A percentile compares a stretch with the other conserved stretches of the same genome.
Conservation (phyloP, 2,113 vertebrate species). For the Physeter macrocephalus region DNA sequence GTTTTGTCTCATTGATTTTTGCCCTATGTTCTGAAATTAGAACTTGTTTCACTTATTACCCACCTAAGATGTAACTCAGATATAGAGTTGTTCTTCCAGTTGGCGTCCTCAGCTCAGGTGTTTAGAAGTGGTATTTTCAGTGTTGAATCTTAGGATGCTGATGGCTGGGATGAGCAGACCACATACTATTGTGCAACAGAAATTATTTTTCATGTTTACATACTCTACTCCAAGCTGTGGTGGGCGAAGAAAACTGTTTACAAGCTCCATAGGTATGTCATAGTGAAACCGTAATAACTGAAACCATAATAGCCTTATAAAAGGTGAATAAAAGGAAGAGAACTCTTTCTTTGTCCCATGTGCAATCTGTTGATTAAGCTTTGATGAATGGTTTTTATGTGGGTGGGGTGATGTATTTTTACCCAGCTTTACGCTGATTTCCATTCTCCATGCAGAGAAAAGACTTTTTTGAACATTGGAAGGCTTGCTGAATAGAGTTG, state of each 20-base stretch:
- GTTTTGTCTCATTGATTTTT: background rate
- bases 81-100: background rate
- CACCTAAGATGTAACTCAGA: background rate
- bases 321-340: background rate
- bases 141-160: background rate
- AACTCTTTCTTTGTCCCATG: background rate
- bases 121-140: background rate
- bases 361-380: slow-evolving; percentile 24
- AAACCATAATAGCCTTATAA: background rate
- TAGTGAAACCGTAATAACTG: background rate
- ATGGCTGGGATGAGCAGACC: background rate
- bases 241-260: slow-evolving; percentile 7
- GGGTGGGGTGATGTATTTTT: background rate
- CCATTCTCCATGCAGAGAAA: background rate
- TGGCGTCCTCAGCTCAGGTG: background rate
- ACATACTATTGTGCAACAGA: background rate
- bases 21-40: background rate
- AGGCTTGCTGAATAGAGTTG: slow-evolving; percentile 30
- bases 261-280: background rate
- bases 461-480: slow-evolving; percentile 37
- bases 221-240: background rate
- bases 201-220: background rate
- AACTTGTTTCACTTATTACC: background rate
- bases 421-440: background rate
- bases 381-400: background rate